Evolutionary conservation across 2,113 vertebrate genomes (phyloP).

Genomic region (Pterocles gutturalis): DNA sequence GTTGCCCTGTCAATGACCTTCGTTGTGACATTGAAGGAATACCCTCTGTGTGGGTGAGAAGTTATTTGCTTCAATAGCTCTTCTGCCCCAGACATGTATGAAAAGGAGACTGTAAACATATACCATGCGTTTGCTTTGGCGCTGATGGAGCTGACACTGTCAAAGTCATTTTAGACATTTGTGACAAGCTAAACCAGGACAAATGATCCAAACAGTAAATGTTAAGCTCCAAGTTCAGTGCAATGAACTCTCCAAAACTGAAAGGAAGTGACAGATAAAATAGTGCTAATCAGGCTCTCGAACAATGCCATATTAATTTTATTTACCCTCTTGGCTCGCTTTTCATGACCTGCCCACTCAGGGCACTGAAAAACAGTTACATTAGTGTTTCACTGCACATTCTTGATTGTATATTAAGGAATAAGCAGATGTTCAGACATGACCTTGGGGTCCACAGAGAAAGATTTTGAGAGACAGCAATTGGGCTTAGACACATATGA

Average conservation of each 20-base stretch:
- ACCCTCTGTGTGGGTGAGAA: slow-evolving; percentile 69
- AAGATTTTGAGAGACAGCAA: not conserved
- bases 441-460: not conserved
- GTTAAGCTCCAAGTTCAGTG: not conserved
- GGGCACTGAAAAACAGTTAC: not conserved
- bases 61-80: slow-evolving; percentile 68
- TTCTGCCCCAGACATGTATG: slow-evolving; percentile 73
- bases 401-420: not conserved
- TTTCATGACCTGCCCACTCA: not conserved
- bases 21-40: slow-evolving; percentile 74
- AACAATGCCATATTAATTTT: not conserved
- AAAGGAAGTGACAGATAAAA: slow-evolving; percentile 19
- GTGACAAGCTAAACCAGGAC: slow-evolving; percentile 38
- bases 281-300: not conserved
- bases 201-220: not conserved
- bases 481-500: not conserved
- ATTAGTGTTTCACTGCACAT: not conserved
- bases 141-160: slow-evolving; percentile 64
- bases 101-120: slow-evolving; percentile 77
- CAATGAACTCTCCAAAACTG: slow-evolving; percentile 17
- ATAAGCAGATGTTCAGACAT: not conserved
- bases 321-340: not conserved
- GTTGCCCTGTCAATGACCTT: slow-evolving; percentile 76
- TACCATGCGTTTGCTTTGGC: slow-evolving; percentile 71
- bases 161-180: slow-evolving; percentile 57